Percentiles rank a stretch among this genome's conserved stretches.
phyloP scores from a whole-genome alignment of 1,140 invertebrate species.

The Saxidomus purpurata region DNA sequence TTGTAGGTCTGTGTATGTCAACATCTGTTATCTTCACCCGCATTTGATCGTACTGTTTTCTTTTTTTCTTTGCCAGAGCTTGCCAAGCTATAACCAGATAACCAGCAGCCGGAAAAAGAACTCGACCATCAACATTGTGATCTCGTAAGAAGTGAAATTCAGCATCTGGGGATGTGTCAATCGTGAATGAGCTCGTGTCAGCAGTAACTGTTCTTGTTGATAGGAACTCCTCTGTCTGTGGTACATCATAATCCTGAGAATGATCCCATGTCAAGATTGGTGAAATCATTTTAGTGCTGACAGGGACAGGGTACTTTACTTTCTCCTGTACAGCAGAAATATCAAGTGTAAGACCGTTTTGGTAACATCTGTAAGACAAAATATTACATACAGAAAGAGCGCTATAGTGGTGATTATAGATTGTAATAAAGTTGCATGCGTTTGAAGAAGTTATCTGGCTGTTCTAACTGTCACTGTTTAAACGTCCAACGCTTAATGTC shows the following conservation, averaged over 20 bases:
- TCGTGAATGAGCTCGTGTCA: constrained; percentile 83
- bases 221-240: constrained; percentile 79
- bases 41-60: constrained; percentile 92
- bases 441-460: neutral
- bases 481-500: no score
- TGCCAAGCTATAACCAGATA: constrained; percentile 97
- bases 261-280: constrained; percentile 97
- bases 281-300: constrained; percentile 94
- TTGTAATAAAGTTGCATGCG: neutral
- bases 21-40: constrained; percentile 95
- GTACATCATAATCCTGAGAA: constrained; percentile 87
- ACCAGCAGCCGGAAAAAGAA: constrained; percentile 98
- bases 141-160: constrained; percentile 91
- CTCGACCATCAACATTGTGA: constrained; percentile 96
- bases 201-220: constrained; percentile 79
- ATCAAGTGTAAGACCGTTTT: constrained; percentile 93
- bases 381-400: neutral
- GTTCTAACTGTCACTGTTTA: neutral
- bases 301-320: constrained; percentile 94
- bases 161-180: constrained; percentile 90
- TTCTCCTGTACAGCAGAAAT: constrained; percentile 91
- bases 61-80: constrained; percentile 94
- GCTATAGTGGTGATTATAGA: neutral
- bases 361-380: constrained; percentile 89
- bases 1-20: constrained; percentile 95